Evolutionary conservation across 2,113 vertebrate genomes (phyloP).

Genomic region (Melanotaenia duboulayi): DNA sequence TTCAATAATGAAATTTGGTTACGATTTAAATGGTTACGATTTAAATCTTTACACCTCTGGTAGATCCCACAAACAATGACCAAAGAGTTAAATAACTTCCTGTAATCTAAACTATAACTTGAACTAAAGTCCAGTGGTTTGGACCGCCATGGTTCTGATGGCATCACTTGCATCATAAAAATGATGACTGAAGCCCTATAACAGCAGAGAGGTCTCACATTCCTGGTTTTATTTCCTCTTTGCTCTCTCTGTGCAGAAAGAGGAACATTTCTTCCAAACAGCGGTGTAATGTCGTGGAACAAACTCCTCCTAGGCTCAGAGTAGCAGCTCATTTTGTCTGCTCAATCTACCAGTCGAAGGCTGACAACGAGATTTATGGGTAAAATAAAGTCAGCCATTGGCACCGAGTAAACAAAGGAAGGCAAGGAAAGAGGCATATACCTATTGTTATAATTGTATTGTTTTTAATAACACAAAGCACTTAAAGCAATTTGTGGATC

Average conservation of each 20-base stretch:
- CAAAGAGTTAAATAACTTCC: too few species aligned
- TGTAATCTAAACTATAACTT: too few species aligned
- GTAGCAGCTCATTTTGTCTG: conserved; percentile 67
- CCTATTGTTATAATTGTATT: conserved; percentile 42
- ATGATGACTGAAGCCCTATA: conserved; percentile 23
- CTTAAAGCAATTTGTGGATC: conserved; percentile 10
- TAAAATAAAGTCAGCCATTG: conserved; percentile 67
- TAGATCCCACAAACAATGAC: too few species aligned
- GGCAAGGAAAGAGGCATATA: conserved; percentile 52
- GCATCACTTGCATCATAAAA: conserved; percentile 21
- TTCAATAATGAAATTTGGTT: too few species aligned
- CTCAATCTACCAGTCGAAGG: conserved; percentile 71
- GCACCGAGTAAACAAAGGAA: conserved; percentile 64
- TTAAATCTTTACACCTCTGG: too few species aligned
- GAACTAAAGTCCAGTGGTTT: too few species aligned
- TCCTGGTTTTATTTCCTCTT: conserved; percentile 30
- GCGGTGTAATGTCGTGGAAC: conserved; percentile 80
- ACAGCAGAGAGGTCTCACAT: not conserved
- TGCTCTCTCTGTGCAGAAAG: conserved; percentile 25
- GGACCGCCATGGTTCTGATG: not conserved
- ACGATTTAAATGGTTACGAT: too few species aligned
- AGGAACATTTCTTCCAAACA: conserved; percentile 57
- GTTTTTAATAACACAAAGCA: conserved; percentile 15
- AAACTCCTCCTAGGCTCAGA: conserved; percentile 70
- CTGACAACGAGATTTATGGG: conserved; percentile 74